phyloP scores from a whole-genome alignment of 2,888 invertebrate genomes.

The Pinctada fucata region DNA sequence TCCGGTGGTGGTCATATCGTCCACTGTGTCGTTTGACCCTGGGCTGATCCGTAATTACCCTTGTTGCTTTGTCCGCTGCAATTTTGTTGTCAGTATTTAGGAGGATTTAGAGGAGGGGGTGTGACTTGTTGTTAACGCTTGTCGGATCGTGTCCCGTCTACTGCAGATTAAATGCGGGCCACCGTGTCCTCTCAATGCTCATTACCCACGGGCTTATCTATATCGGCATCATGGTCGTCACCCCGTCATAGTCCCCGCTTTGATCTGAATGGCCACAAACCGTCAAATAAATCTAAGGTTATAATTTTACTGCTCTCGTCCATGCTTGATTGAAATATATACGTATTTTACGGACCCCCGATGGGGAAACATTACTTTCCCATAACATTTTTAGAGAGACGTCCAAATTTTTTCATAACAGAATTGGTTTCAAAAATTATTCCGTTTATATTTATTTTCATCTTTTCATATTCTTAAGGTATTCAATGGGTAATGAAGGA shows the following conservation, averaged over 20 bases:
- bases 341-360: not conserved
- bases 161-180: not conserved
- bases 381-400: no score
- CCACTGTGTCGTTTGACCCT: not conserved
- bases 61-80: not conserved
- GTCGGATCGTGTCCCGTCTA: not conserved
- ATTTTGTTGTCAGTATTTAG: not conserved
- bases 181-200: not conserved
- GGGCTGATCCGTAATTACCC: not conserved
- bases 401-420: no score
- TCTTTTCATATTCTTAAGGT: no score
- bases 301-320: not conserved
- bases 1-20: not conserved
- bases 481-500: no score
- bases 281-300: not conserved
- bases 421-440: no score
- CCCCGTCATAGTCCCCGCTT: not conserved
- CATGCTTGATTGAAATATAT: not conserved
- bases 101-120: not conserved
- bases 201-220: not conserved
- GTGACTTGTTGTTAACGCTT: not conserved
- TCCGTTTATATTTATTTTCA: no score
- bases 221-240: not conserved
- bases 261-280: not conserved
- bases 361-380: no score